These are phyloP conservation scores for Lacerta bilineata DNA, from an alignment of 2,797 vertebrate genomes.

Conservation along the genomic window DNA sequence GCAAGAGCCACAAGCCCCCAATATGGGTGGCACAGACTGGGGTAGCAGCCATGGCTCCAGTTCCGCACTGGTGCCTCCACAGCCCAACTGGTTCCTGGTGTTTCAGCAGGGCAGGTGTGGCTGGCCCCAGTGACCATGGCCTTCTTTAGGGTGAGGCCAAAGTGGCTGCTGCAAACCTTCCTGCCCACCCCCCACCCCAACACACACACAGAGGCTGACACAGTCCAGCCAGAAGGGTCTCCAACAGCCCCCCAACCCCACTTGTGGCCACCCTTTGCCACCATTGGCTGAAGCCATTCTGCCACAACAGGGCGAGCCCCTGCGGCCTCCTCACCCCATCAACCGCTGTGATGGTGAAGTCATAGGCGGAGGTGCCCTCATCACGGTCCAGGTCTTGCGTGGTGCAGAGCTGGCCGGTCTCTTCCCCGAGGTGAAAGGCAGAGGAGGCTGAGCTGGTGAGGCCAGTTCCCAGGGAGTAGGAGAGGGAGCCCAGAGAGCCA, in stretches of 20 bases:
- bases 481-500: constrained; percentile 88
- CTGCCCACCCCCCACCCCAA: not conserved
- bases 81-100: no score
- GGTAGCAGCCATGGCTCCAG: not conserved
- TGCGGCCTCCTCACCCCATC: constrained; percentile 89
- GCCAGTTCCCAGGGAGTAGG: constrained; percentile 91
- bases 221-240: not conserved
- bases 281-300: no score
- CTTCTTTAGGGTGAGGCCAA: not conserved
- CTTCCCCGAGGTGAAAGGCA: constrained; percentile 89
- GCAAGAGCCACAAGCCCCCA: not conserved
- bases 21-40: not conserved
- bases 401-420: constrained; percentile 92
- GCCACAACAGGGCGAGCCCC: not conserved
- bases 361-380: constrained; percentile 88
- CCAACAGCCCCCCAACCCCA: not conserved
- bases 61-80: not conserved
- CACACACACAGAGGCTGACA: not conserved
- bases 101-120: not conserved
- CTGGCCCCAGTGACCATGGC: not conserved
- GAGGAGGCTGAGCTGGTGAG: constrained; percentile 82
- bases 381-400: constrained; percentile 89
- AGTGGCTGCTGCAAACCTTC: not conserved
- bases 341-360: constrained; percentile 92
- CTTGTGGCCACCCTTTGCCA: no score